phyloP scores from a whole-genome alignment of 2,888 invertebrate species.

The Xestia rhomboidea region DNA sequence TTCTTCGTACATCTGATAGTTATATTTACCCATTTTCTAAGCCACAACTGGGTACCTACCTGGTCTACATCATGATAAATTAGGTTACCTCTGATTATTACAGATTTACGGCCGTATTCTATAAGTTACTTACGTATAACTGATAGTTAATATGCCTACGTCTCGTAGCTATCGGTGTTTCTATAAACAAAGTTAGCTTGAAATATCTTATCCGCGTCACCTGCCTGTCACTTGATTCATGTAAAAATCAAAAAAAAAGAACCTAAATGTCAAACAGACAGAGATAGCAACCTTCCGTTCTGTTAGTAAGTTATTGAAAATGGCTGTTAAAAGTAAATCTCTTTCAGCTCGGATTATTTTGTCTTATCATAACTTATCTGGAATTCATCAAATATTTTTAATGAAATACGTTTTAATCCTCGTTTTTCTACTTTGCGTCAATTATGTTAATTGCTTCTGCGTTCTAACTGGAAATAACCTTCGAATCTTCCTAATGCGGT shows the following conservation, averaged over 20 bases:
- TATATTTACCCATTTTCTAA: neutral
- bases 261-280: no score
- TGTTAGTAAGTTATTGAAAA: no score
- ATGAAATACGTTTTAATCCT: neutral
- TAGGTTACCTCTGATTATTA: neutral
- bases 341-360: neutral
- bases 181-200: no score
- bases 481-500: slow-evolving; percentile 2
- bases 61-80: neutral
- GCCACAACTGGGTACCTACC: neutral
- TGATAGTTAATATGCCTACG: no score
- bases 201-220: no score
- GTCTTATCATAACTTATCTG: neutral
- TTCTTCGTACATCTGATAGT: neutral
- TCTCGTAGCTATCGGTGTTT: no score
- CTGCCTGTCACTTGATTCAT: no score
- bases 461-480: slow-evolving; percentile 34
- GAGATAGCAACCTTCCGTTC: no score
- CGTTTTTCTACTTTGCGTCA: neutral
- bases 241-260: no score
- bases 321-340: neutral
- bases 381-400: neutral
- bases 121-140: no score
- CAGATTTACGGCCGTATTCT: no score
- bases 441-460: slow-evolving; percentile 23